Percentiles rank a stretch among this genome's conserved stretches.
phyloP scores from a whole-genome alignment of 2,888 invertebrate species.

The Ariolimax columbianus region DNA sequence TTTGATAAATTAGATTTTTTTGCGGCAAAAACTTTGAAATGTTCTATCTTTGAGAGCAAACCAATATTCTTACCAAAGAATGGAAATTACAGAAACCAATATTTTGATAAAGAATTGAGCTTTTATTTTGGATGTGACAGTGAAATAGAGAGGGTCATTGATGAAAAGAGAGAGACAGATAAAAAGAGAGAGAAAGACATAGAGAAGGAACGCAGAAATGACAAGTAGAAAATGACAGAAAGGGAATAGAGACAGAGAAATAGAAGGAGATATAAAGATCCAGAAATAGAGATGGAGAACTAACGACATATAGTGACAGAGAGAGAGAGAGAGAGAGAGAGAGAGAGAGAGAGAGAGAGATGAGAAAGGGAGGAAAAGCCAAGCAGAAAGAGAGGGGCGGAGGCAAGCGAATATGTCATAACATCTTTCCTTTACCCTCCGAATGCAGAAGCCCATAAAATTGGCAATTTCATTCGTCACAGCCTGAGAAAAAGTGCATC shows the following conservation, averaged over 20 bases:
- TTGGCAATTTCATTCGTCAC: constrained; percentile 40
- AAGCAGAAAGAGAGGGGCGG: constrained; percentile 4
- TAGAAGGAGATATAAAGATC: neutral
- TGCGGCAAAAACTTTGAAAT: too few species aligned
- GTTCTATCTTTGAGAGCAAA: too few species aligned
- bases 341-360: neutral
- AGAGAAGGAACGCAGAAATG: too few species aligned
- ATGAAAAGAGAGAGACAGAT: too few species aligned
- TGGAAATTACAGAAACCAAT: too few species aligned
- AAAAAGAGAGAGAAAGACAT: too few species aligned
- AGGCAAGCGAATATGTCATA: neutral
- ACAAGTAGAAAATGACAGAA: neutral
- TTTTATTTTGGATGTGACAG: too few species aligned
- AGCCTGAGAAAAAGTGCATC: neutral
- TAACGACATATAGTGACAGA: neutral
- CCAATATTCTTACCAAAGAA: too few species aligned
- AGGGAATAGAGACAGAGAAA: neutral
- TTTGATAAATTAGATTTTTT: too few species aligned
- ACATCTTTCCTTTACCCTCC: neutral
- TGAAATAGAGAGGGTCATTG: too few species aligned
- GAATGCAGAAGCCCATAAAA: constrained; percentile 24
- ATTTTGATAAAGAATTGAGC: too few species aligned
- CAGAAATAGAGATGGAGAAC: neutral
- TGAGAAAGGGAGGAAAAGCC: neutral
- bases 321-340: constrained; percentile 21